Evolutionary conservation across 1,140 invertebrate species (phyloP), one percentile per base, ranked within the genome.

Genomic region (Metopolophium dirhodum): DNA sequence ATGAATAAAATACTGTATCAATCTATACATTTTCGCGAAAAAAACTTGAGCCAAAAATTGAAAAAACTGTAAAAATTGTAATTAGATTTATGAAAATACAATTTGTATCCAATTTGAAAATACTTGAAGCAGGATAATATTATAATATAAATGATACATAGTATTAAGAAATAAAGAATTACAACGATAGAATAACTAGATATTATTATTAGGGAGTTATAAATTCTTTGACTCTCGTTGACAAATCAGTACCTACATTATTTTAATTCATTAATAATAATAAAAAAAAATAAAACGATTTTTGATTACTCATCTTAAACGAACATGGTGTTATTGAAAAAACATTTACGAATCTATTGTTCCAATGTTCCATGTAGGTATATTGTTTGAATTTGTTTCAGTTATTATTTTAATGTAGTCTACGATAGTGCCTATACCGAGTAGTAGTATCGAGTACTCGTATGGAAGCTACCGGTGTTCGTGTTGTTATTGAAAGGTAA

Each of bases 201-300:
- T 51, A 7, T 54, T 51, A 7, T 54, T 51, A 7, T 54, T 30
- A 2, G 18, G 6, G 14, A 77, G 18, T 35, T 14, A n/a, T n/a
- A 77, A 30, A 77, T n/a, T 77, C 14, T 6, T 77, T 18, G 30
- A n/a, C 4, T 77, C 14, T 77, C n/a, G 0, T 77, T 77, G 30
- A n/a, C 30, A 77, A 68, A 77, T 4, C 6, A 77, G n/a, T 77
- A 77, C 6, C 14, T 77, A 77, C 30, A 77, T n/a, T 68, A n/a
- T 68, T 68, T n/a, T 68, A 68, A 68, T 68, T n/a, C n/a, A n/a
- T 68, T 68, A n/a, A 68, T 68, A 68, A n/a, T 68, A 68, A 68
- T 7, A 54, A 54, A 22, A 23, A 22, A 54, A 22, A 54, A 54
- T 23, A 54, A 54, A 54, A n/a, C 1, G 14, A 77, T 77, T 77